These are phyloP conservation scores for Piscicola geometra DNA, from an alignment of 2,888 invertebrate species.

Conservation along the genomic window DNA sequence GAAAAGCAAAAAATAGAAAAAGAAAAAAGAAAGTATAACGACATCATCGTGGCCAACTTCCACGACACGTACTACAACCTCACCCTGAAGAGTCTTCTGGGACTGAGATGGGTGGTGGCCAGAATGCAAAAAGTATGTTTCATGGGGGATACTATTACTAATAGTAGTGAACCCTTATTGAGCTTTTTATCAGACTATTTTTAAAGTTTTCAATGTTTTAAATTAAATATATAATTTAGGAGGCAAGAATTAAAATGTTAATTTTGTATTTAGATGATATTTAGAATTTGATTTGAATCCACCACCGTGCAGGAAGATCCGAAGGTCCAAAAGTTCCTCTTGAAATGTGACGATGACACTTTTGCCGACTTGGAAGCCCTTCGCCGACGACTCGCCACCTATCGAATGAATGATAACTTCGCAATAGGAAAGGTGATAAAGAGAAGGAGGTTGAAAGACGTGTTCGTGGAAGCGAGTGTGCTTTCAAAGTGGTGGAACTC, in stretches of 20 bases:
- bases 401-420: slow-evolving; percentile 38
- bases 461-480: too few species aligned
- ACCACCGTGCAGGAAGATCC: too few species aligned
- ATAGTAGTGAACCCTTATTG: too few species aligned
- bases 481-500: not conserved
- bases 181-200: too few species aligned
- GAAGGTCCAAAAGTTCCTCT: too few species aligned
- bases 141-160: not conserved
- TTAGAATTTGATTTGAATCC: too few species aligned
- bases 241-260: too few species aligned
- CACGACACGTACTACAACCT: slow-evolving; percentile 33
- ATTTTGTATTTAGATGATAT: too few species aligned
- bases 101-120: slow-evolving; percentile 24
- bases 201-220: not conserved
- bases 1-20: slow-evolving; percentile 9
- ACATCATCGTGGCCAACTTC: slow-evolving; percentile 22
- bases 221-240: too few species aligned
- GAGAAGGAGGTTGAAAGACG: not conserved
- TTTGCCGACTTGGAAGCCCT: slow-evolving; percentile 41
- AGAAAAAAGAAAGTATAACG: slow-evolving; percentile 16
- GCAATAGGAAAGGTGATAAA: slow-evolving; percentile 44
- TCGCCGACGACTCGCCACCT: slow-evolving; percentile 38
- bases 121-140: not conserved
- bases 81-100: slow-evolving; percentile 22
- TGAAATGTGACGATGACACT: slow-evolving; percentile 36